Evolutionary conservation across 2,113 vertebrate species (phyloP), one percentile per base, ranked within the genome.

Genomic region (Garra rufa): DNA sequence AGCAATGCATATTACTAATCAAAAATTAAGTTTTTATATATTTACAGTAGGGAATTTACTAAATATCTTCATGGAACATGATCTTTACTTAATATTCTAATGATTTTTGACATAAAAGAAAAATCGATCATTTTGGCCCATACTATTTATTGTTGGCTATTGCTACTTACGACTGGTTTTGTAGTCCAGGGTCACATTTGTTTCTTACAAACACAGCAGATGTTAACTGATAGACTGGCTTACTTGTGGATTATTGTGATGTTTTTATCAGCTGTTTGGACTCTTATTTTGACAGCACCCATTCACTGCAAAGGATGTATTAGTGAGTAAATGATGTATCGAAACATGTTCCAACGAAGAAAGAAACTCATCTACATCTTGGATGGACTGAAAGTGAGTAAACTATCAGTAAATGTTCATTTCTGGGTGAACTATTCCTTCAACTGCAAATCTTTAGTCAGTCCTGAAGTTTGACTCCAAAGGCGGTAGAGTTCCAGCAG

Each of bases 401-500:
- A 52, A 52, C 2, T 52, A 17, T 52, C 17, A 52, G 50, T 2
- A 52, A 52, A 52, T 52, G 50, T 19, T 19, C 0, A 52, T 19
- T 52, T 52, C 6, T 52, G 50, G 50, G 17, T 8, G 50, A 8
- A 21, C 50, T 8, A 21, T 55, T 21, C 7, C 17, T 55, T 57
- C 69, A 44, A 43, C 41, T 57, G 59, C 4, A 2, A 46, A 28
- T 43, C 21, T 70, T 41, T 4, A 6, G 50, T 38, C 38, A 79
- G 24, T 65, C 6, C 28, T 15, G 43, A 46, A 55, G 38, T 34
- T 7, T 1, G 24, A 8, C 71, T 69, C 48, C 17, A 0, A 61
- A 52, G 4, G 44, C 0, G 15, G n/a, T 0, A 46, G 55, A 38
- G 75, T 87, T 93, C 1, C 34, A 14, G 52, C 2, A 0, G 91